Base-by-base conservation (phyloP, 2,797 vertebrate genomes). In the Mormyrus hasselquistii region DNA sequence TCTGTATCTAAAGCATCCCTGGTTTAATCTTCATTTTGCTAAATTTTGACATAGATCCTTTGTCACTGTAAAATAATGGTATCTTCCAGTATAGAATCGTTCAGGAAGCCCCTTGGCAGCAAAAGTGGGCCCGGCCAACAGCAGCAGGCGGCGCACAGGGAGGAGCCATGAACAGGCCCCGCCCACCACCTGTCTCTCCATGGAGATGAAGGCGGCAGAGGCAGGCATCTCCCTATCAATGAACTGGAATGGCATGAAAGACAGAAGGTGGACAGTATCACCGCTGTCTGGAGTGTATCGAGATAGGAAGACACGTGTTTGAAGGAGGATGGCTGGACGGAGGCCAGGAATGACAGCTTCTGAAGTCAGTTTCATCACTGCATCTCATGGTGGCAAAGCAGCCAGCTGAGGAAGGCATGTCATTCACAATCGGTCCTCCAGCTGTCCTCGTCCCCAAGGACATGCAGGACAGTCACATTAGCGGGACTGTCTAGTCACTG, bases 1-100 rank as follows among this genome's bases (percentile, higher is more conserved):
- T 83, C 19, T 84, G 82, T 84, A 84, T 84, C 82, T 84, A 50
- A n/a, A 83, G 41, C 76, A 49, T 83, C 9, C 47, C 82, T 52
- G 82, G 82, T 49, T 84, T 84, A 50, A 83, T n/a, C 76, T 49
- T 44, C 47, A 52, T 6, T 50, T 79, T 9, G 22, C 34, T 38
- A 14, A 16, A 76, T 16, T 73, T 38, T 50, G 47, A 84, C 47
- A 82, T 10, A 79, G 47, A 49, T 84, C n/a, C 19, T 49, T 84
- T 49, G 44, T 47, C 44, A n/a, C 38, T 79, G 19, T 44, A 79
- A 79, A 79, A 19, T 2, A 19, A 79, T 7, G 16, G 38, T 79
- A 79, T 79, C 38, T 79, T 44, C 73, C 73, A 79, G 73, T 44
- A 79, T 16, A 79, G 73, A 44, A 79, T 79, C 1, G 16, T 38